A percentile compares a stretch with the other conserved stretches of the same genome.
These are phyloP conservation scores for Ceratosolen fusciceps DNA, from an alignment of 1,140 invertebrate genomes.

Conservation along the genomic window DNA sequence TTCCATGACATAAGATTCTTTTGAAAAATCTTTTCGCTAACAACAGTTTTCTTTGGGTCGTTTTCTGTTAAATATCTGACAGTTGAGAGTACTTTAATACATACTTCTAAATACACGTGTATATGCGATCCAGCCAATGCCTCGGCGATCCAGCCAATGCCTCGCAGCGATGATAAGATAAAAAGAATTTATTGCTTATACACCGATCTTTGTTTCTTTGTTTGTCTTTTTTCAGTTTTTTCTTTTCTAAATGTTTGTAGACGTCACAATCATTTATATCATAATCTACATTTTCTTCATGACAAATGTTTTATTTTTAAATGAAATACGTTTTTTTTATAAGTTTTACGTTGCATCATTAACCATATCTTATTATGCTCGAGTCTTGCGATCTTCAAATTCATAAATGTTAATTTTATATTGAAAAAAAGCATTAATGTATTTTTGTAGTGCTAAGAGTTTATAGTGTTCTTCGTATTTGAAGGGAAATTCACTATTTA, in stretches of 20 bases:
- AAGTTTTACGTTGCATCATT: too few relatives aligned
- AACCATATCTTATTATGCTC: too few relatives aligned
- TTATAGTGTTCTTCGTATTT: too few relatives aligned
- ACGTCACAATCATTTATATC: background rate
- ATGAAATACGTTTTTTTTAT: background rate
- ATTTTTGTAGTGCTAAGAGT: background rate
- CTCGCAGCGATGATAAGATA: slow-evolving; percentile 22
- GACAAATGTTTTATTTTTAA: background rate
- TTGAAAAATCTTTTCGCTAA: background rate
- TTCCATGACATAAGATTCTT: background rate
- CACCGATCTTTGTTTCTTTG: background rate
- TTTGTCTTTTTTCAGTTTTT: background rate
- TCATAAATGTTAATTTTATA: too few relatives aligned
- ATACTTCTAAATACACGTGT: background rate
- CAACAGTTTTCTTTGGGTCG: background rate
- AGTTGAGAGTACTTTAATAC: background rate
- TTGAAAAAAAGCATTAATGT: background rate
- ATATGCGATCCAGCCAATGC: background rate
- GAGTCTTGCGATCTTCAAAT: too few relatives aligned
- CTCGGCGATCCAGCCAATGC: background rate
- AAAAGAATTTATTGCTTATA: slow-evolving; percentile 10
- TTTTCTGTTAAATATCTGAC: background rate
- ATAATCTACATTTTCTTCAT: background rate
- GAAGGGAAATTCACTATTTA: background rate
- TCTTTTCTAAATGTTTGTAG: background rate